Conservation (phyloP, 1,140 invertebrate genomes). For the Calliphora vicina region DNA sequence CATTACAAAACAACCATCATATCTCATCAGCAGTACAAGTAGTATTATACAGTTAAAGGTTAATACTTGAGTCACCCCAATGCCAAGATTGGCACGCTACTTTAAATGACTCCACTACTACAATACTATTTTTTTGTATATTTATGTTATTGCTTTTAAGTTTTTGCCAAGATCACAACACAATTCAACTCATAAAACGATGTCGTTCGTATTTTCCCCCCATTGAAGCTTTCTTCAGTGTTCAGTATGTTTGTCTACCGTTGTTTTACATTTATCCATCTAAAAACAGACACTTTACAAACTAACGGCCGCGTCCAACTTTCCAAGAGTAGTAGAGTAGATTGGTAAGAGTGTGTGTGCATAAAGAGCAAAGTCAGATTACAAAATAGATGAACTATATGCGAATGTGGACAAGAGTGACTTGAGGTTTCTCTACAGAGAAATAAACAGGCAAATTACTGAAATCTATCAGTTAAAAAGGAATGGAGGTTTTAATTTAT, state of each 20-base stretch:
- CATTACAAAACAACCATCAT: background rate
- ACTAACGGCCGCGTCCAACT: background rate
- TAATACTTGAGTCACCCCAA: constrained; percentile 19
- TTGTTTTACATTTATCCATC: background rate
- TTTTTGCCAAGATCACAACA: constrained; percentile 17
- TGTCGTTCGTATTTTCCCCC: background rate
- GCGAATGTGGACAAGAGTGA: background rate
- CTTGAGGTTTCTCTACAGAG: background rate
- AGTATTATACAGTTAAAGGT: constrained; percentile 28
- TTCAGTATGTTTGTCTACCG: background rate
- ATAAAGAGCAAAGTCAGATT: background rate
- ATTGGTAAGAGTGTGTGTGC: background rate
- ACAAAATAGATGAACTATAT: background rate
- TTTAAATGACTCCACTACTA: constrained; percentile 3
- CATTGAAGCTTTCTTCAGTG: background rate
- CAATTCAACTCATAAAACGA: constrained; percentile 31
- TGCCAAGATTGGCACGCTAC: constrained; percentile 20
- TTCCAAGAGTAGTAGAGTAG: background rate
- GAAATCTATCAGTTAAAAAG: too few relatives aligned
- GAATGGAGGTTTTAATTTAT: too few relatives aligned
- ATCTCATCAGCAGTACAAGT: background rate
- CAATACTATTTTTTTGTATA: constrained; percentile 2
- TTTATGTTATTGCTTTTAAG: background rate
- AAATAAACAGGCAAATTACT: too few relatives aligned
- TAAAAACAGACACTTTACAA: background rate